Conservation (phyloP, 2,113 vertebrate genomes). For the Cottus gobio region DNA sequence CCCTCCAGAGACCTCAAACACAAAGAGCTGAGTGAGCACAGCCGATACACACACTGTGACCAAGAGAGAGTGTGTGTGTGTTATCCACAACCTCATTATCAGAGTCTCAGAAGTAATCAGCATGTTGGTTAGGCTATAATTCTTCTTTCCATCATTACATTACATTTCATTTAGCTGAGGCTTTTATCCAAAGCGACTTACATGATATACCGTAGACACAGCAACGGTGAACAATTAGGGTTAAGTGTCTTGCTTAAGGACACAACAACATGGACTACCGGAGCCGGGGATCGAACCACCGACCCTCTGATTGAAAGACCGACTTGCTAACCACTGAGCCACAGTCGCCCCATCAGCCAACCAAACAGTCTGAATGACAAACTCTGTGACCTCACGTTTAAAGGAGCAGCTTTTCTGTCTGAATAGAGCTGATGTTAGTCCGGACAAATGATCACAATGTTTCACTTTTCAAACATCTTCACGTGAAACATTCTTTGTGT, state of each 20-base stretch:
- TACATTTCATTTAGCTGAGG: no score
- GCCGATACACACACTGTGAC: background rate
- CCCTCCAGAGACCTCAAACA: slow-evolving; percentile 36
- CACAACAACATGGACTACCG: no score
- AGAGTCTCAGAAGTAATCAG: slow-evolving; percentile 15
- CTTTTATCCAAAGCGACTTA: no score
- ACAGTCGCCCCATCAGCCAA: no score
- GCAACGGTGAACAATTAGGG: no score
- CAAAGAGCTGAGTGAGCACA: slow-evolving; percentile 28
- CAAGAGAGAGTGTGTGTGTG: background rate
- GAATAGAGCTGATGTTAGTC: background rate
- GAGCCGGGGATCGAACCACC: no score
- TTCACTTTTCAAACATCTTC: background rate
- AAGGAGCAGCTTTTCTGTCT: background rate
- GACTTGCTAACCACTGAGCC: no score
- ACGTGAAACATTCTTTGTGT: background rate
- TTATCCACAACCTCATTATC: background rate
- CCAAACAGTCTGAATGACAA: background rate
- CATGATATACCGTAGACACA: no score
- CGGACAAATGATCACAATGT: background rate
- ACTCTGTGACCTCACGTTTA: background rate
- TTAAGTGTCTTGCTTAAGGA: no score
- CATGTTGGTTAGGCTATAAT: background rate
- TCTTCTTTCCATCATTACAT: background rate
- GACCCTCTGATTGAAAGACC: no score